These are phyloP conservation scores for Drosophila cracens DNA, from an alignment of 2,888 invertebrate genomes.

Conservation along the genomic window DNA sequence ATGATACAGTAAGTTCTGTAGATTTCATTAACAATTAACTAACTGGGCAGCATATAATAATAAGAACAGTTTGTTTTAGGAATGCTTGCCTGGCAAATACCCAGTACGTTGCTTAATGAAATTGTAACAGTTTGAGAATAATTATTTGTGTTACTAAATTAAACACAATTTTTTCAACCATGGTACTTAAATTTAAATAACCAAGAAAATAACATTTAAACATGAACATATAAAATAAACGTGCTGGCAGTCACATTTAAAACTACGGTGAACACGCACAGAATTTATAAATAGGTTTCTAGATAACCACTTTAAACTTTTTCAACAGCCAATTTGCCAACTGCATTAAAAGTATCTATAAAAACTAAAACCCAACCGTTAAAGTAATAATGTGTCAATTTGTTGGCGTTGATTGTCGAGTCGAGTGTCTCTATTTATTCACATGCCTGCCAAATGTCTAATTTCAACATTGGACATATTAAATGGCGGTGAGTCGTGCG, in stretches of 20 bases:
- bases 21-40: neutral
- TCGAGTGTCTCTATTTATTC: slow-evolving; percentile 7
- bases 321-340: slow-evolving; percentile 12
- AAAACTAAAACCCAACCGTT: slow-evolving; percentile 14
- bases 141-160: neutral
- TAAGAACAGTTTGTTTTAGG: neutral
- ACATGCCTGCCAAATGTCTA: neutral
- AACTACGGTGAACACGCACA: neutral
- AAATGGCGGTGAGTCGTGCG: slow-evolving; percentile 30
- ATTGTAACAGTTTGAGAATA: neutral
- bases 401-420: slow-evolving; percentile 14
- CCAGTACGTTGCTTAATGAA: neutral
- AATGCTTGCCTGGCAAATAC: neutral
- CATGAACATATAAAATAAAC: neutral
- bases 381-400: slow-evolving; percentile 37
- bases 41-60: neutral
- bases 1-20: neutral
- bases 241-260: neutral
- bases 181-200: neutral
- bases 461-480: slow-evolving; percentile 22
- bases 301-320: neutral
- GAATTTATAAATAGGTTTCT: neutral
- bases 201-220: neutral
- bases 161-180: neutral
- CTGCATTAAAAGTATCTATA: neutral